Percentiles rank a stretch among this genome's conserved stretches.
Evolutionary conservation across 2,113 vertebrate genomes (phyloP).

Genomic region (Papio anubis): DNA sequence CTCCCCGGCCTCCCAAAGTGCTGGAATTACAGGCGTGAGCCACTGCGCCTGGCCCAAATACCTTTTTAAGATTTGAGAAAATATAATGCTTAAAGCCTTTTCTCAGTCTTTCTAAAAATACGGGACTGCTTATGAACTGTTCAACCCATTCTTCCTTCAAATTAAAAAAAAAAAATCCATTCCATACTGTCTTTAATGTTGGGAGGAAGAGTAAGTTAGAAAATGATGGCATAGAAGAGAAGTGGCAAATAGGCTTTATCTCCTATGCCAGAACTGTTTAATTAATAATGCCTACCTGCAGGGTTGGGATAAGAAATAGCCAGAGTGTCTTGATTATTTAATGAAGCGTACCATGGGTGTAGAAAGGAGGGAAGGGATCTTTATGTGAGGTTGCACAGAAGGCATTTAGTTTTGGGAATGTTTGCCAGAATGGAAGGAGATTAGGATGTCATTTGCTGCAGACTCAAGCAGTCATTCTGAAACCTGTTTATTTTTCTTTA

Average conservation of each 20-base stretch:
- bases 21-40: too few relatives aligned
- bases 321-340: neutral
- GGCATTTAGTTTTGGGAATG: neutral
- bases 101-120: neutral
- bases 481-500: neutral
- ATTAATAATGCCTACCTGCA: neutral
- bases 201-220: constrained; percentile 19
- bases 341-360: neutral
- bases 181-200: neutral
- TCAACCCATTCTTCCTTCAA: neutral
- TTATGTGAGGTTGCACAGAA: neutral
- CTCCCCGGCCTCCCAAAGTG: too few relatives aligned
- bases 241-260: neutral
- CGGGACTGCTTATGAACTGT: neutral
- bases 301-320: neutral
- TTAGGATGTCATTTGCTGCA: neutral
- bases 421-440: constrained; percentile 28
- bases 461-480: constrained; percentile 19
- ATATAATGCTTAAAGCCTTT: neutral
- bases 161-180: neutral
- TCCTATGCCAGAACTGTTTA: neutral
- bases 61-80: constrained; percentile 10
- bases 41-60: neutral
- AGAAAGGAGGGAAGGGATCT: neutral
- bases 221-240: neutral